Percentiles rank a stretch among this genome's conserved stretches.
These are phyloP conservation scores for Listrodromus nycthemerus DNA, from an alignment of 2,888 invertebrate species.

Conservation along the genomic window DNA sequence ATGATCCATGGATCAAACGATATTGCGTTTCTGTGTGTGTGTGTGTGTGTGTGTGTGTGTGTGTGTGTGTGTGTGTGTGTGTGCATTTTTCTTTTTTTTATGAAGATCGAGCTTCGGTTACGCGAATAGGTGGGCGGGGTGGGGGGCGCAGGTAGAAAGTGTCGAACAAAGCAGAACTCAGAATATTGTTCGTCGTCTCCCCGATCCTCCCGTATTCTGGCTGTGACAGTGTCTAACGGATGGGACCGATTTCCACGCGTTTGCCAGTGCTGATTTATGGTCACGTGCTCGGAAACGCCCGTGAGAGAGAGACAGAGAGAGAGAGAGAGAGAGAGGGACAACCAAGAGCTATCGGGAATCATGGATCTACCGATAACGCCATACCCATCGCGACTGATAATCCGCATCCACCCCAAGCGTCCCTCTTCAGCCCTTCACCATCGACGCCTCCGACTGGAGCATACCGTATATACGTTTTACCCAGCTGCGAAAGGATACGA, in stretches of 20 bases:
- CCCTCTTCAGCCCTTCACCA: neutral
- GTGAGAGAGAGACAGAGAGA: constrained; percentile 34
- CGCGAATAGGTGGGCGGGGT: neutral
- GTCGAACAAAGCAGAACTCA: constrained; percentile 47
- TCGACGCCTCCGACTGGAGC: constrained; percentile 55
- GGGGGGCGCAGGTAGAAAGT: constrained; percentile 5
- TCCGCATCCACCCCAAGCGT: constrained; percentile 28
- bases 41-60: neutral
- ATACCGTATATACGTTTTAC: constrained; percentile 39
- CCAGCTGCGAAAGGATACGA: constrained; percentile 26
- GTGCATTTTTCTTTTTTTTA: neutral
- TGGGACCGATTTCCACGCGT: constrained; percentile 58
- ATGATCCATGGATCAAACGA: constrained; percentile 44
- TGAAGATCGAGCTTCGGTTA: constrained; percentile 21
- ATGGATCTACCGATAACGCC: constrained; percentile 58
- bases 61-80: neutral
- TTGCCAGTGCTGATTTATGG: constrained; percentile 55
- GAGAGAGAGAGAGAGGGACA: constrained; percentile 35
- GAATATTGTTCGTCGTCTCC: constrained; percentile 36
- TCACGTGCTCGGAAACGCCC: constrained; percentile 37
- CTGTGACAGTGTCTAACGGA: constrained; percentile 54
- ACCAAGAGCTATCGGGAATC: constrained; percentile 48
- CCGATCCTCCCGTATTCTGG: constrained; percentile 43
- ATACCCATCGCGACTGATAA: constrained; percentile 54
- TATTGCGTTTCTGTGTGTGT: constrained; percentile 13